Conservation (phyloP, 2,113 vertebrate species). For the Kryptolebias marmoratus region DNA sequence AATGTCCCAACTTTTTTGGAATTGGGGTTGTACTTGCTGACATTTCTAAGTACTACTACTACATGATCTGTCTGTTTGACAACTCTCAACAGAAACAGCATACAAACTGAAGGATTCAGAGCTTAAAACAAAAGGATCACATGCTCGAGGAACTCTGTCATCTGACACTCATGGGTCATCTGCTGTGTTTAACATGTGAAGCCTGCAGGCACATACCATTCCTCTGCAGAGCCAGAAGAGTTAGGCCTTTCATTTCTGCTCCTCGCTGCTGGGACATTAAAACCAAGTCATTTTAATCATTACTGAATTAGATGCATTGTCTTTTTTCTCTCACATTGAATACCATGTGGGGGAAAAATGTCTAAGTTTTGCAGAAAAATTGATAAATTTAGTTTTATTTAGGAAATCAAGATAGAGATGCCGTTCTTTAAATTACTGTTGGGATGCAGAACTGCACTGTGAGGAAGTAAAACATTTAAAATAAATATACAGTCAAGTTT, state of each 20-base stretch:
- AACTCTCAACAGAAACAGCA: too few species aligned
- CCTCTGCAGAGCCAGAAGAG: constrained; percentile 37
- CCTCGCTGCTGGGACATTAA: constrained; percentile 2
- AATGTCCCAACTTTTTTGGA: too few species aligned
- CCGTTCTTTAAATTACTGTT: neutral
- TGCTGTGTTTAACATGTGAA: constrained; percentile 18
- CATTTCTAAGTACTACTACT: neutral
- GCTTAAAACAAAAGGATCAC: neutral
- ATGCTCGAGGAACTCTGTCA: neutral
- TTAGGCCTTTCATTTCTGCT: constrained; percentile 1
- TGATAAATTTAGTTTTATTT: too few species aligned
- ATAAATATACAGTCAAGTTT: neutral
- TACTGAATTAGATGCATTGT: neutral
- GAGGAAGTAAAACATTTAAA: neutral
- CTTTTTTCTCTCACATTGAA: neutral
- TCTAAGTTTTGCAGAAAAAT: neutral
- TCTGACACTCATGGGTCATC: constrained; percentile 23
- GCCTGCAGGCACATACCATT: constrained; percentile 13
- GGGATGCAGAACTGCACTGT: neutral
- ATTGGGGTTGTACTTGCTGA: neutral
- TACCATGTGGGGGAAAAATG: neutral
- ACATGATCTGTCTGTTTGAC: neutral
- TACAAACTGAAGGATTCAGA: neutral
- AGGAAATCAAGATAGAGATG: too few species aligned
- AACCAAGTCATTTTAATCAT: constrained; percentile 1